phyloP scores from a whole-genome alignment of 2,113 vertebrate genomes.

The Pachycephala philippinensis region DNA sequence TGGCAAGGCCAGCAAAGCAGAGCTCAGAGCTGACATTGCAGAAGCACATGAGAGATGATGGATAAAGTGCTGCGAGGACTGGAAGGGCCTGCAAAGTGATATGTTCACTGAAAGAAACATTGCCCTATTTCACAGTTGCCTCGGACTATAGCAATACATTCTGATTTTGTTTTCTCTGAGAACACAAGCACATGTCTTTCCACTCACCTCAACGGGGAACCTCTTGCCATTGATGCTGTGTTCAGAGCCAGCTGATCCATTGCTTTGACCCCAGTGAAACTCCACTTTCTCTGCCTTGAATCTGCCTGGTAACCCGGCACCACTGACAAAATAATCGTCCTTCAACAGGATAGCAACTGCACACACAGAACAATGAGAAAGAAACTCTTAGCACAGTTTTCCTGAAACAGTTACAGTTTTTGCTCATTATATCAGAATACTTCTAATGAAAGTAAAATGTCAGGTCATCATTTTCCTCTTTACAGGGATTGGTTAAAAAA shows the following conservation, averaged over 20 bases:
- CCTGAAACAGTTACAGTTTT: not conserved
- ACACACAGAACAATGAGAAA: not conserved
- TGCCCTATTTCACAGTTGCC: not conserved
- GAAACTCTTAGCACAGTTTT: not conserved
- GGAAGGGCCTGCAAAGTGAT: slow-evolving; percentile 6
- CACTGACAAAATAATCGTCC: slow-evolving; percentile 93
- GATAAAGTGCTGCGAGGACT: not conserved
- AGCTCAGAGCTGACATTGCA: not conserved
- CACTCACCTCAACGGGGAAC: slow-evolving; percentile 93
- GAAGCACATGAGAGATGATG: slow-evolving; percentile 21
- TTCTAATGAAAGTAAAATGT: not conserved
- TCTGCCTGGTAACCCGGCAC: slow-evolving; percentile 87
- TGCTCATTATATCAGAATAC: not conserved
- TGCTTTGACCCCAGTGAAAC: slow-evolving; percentile 96
- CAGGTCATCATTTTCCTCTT: not conserved
- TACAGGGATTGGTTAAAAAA: not conserved
- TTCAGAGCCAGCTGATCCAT: slow-evolving; percentile 90
- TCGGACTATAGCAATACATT: not conserved
- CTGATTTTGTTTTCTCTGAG: not conserved
- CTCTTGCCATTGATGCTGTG: slow-evolving; percentile 90
- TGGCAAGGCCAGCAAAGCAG: not conserved
- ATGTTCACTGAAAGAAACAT: not conserved
- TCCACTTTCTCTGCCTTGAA: slow-evolving; percentile 97
- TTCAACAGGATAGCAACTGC: slow-evolving; percentile 93
- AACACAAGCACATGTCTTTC: not conserved